phyloP scores from a whole-genome alignment of 1,140 invertebrate species.

The Procambarus virginalis region DNA sequence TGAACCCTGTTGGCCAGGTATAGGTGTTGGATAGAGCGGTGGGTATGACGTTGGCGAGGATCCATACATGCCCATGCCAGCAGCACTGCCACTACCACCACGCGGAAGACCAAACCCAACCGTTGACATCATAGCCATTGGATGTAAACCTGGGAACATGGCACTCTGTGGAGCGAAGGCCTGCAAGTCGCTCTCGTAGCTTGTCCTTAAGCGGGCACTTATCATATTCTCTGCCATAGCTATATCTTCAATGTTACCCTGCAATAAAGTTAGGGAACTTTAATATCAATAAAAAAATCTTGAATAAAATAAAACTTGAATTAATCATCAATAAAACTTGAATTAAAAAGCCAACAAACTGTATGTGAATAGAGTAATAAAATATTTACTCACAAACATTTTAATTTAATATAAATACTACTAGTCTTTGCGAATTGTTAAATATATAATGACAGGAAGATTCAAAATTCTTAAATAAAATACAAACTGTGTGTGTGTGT shows the following conservation, averaged over 20 bases:
- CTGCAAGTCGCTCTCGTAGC: conserved; percentile 95
- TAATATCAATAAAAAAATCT: no score
- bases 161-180: conserved; percentile 83
- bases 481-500: no score
- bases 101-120: conserved; percentile 82
- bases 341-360: no score
- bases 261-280: conserved; percentile 27
- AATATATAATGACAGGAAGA: no score
- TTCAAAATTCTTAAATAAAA: no score
- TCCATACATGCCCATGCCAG: conserved; percentile 74
- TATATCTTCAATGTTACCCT: conserved; percentile 90
- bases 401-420: no score
- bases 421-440: no score
- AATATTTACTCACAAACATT: no score
- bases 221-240: conserved; percentile 95
- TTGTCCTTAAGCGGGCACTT: conserved; percentile 93
- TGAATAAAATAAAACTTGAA: no score
- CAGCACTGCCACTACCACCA: conserved; percentile 70
- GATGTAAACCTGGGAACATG: conserved; percentile 96
- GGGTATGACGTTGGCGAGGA: conserved; percentile 74
- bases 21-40: conserved; percentile 77
- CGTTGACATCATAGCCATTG: conserved; percentile 97
- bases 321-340: no score
- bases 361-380: no score
- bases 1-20: conserved; percentile 74